Conservation (phyloP, 1,140 invertebrate species). For the Drosophila sulfurigaster region DNA sequence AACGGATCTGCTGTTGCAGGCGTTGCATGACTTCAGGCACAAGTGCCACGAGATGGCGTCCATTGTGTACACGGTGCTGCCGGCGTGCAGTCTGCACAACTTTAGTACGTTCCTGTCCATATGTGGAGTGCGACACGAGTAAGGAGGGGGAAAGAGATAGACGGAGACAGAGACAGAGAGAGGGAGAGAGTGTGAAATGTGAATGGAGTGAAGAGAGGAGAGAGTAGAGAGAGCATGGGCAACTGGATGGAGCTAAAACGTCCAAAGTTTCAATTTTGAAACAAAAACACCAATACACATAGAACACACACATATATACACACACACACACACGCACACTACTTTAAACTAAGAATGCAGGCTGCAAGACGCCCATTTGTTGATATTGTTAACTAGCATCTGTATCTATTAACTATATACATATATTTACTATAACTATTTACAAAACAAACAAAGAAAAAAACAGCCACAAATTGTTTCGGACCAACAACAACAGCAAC, state of each 20-base stretch:
- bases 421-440: conserved; percentile 56
- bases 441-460: conserved; percentile 23
- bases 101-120: conserved; percentile 92
- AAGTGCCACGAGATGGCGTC: conserved; percentile 85
- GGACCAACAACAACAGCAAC: conserved; percentile 40
- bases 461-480: conserved; percentile 37
- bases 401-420: conserved; percentile 51
- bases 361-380: conserved; percentile 50
- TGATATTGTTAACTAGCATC: conserved; percentile 76
- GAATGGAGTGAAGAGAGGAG: no score
- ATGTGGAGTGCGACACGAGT: conserved; percentile 88
- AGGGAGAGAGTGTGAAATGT: not conserved
- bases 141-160: conserved; percentile 5
- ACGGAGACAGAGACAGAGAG: not conserved
- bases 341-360: conserved; percentile 46
- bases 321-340: conserved; percentile 2
- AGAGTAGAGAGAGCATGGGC: not conserved
- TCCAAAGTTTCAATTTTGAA: conserved; percentile 22
- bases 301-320: conserved; percentile 5
- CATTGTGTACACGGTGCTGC: conserved; percentile 90
- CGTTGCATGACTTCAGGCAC: conserved; percentile 86
- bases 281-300: conserved; percentile 13
- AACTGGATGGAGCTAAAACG: conserved; percentile 9
- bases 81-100: conserved; percentile 91
- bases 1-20: conserved; percentile 86